These are phyloP conservation scores for Rhinoptilus africanus DNA, from an alignment of 2,113 vertebrate species.

Conservation along the genomic window DNA sequence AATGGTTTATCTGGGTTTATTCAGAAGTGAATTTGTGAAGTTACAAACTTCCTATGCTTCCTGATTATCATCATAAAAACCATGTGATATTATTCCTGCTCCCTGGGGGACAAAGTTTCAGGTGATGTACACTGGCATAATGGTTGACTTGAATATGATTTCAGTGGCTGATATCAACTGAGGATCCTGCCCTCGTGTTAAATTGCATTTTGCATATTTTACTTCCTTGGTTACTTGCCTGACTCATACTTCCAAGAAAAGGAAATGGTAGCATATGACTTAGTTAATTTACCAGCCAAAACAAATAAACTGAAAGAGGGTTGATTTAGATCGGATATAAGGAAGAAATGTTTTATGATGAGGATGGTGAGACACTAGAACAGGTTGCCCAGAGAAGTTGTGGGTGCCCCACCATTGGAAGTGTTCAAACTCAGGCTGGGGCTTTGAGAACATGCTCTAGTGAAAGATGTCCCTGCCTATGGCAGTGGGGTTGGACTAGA, in stretches of 20 bases:
- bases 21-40: background rate
- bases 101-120: background rate
- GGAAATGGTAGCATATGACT: background rate
- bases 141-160: background rate
- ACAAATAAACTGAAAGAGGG: background rate
- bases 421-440: background rate
- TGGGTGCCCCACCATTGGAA: background rate
- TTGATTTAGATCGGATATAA: background rate
- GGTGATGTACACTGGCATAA: background rate
- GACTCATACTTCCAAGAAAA: background rate
- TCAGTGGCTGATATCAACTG: background rate
- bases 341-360: background rate
- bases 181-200: background rate
- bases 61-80: background rate
- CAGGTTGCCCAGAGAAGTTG: accelerated
- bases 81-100: background rate
- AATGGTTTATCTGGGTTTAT: background rate
- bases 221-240: background rate
- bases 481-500: no score
- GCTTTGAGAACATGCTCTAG: background rate
- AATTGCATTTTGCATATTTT: background rate
- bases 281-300: background rate
- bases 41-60: background rate
- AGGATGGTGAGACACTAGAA: background rate
- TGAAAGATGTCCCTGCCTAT: background rate